phyloP scores from a whole-genome alignment of 2,888 invertebrate genomes.

The Helleia helle region DNA sequence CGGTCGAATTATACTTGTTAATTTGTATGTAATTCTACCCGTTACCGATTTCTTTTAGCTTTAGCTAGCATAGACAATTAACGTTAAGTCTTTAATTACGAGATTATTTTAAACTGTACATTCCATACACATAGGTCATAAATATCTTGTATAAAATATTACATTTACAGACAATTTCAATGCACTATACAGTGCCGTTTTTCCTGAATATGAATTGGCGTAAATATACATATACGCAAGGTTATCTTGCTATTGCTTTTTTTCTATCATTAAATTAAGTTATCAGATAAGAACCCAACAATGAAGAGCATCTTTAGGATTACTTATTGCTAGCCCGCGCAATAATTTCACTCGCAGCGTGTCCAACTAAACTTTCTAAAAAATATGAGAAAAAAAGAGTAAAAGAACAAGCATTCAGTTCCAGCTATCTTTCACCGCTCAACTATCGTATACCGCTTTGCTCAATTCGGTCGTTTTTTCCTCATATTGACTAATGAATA shows the following conservation, averaged over 20 bases:
- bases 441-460: conserved; percentile 39
- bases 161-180: conserved; percentile 13
- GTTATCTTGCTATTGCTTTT: conserved; percentile 13
- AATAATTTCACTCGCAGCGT: conserved; percentile 65
- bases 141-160: conserved; percentile 10
- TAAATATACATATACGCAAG: conserved; percentile 6
- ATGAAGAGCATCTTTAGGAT: conserved; percentile 55
- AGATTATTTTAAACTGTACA: conserved; percentile 42
- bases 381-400: conserved; percentile 58
- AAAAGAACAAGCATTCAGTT: conserved; percentile 63
- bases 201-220: conserved; percentile 11
- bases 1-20: conserved; percentile 59
- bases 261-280: conserved; percentile 20
- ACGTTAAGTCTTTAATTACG: conserved; percentile 38
- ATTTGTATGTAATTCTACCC: conserved; percentile 68
- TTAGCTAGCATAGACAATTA: conserved; percentile 54
- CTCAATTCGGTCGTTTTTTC: conserved; percentile 27
- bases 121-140: conserved; percentile 30
- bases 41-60: conserved; percentile 65
- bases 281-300: conserved; percentile 51
- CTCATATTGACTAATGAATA: conserved; percentile 24
- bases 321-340: conserved; percentile 47
- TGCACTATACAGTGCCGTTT: conserved; percentile 11
- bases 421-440: conserved; percentile 66
- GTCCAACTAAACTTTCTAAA: conserved; percentile 70